Percentiles rank a stretch among this genome's conserved stretches.
Conservation (phyloP, 1,140 invertebrate species). For the Laupala kohalensis region DNA sequence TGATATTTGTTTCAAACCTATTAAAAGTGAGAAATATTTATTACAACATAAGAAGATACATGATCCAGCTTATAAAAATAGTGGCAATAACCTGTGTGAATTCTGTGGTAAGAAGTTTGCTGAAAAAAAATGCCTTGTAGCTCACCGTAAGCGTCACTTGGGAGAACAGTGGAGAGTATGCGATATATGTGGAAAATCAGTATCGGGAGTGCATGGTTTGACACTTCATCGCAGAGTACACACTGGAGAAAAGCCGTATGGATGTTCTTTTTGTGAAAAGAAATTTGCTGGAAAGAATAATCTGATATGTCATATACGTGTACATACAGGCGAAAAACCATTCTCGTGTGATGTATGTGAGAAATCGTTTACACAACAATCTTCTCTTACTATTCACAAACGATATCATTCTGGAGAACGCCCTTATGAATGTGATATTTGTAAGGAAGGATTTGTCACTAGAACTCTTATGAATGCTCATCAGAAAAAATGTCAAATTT, state of each 20-base stretch:
- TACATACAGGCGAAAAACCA: slow-evolving; percentile 34
- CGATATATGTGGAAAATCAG: slow-evolving; percentile 44
- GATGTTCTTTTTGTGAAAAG: slow-evolving; percentile 59
- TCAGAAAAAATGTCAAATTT: no score
- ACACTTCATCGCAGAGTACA: slow-evolving; percentile 30
- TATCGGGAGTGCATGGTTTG: not conserved
- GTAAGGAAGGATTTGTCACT: slow-evolving; percentile 15
- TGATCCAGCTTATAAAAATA: slow-evolving; percentile 16
- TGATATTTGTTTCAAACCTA: slow-evolving; percentile 16
- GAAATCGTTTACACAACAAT: slow-evolving; percentile 31
- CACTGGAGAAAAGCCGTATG: slow-evolving; percentile 38
- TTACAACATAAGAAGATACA: slow-evolving; percentile 24
- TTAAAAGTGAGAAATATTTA: not conserved
- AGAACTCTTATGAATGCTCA: slow-evolving; percentile 34
- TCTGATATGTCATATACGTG: slow-evolving; percentile 27
- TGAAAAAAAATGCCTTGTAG: not conserved
- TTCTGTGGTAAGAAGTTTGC: slow-evolving; percentile 48
- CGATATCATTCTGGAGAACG: slow-evolving; percentile 61
- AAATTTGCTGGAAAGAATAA: slow-evolving; percentile 47
- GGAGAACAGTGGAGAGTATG: slow-evolving; percentile 59
- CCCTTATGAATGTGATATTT: slow-evolving; percentile 42
- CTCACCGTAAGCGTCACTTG: slow-evolving; percentile 16
- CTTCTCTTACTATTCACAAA: slow-evolving; percentile 48
- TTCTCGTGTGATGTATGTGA: slow-evolving; percentile 32
- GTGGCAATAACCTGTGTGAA: slow-evolving; percentile 55